phyloP scores from a whole-genome alignment of 2,797 vertebrate genomes.

The Loris lydekkerianus region DNA sequence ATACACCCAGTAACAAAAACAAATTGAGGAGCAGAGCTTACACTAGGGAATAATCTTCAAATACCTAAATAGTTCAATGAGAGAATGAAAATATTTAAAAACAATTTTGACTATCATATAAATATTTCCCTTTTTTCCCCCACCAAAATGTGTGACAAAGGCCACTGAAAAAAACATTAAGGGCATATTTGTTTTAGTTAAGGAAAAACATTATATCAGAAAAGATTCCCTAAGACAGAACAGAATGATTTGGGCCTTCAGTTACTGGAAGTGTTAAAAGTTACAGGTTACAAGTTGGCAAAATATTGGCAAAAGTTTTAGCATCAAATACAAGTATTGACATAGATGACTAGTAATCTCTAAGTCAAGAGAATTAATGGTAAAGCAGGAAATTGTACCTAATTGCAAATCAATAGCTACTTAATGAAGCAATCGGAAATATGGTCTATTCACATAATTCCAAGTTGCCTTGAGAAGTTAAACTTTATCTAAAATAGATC shows the following conservation, averaged over 20 bases:
- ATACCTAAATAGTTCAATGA: not conserved
- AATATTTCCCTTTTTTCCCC: not conserved
- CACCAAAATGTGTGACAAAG: not conserved
- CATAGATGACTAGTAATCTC: not conserved
- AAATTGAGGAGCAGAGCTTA: not conserved
- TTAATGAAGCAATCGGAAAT: slow-evolving; percentile 2
- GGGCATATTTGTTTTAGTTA: not conserved
- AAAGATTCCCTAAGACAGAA: not conserved
- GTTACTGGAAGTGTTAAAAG: not conserved
- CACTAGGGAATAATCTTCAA: too few species aligned
- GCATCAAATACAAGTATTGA: not conserved
- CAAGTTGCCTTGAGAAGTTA: slow-evolving; percentile 13
- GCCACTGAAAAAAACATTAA: not conserved
- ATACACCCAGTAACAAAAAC: too few species aligned
- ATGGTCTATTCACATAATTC: not conserved
- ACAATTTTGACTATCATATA: not conserved
- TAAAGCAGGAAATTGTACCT: not conserved
- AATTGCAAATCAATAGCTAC: not conserved
- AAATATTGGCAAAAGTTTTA: not conserved
- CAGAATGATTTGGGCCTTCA: not conserved
- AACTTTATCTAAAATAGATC: not conserved
- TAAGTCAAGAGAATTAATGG: not conserved
- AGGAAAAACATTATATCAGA: not conserved
- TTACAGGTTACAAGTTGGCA: not conserved
- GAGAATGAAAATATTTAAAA: not conserved